phyloP scores from a whole-genome alignment of 1,140 invertebrate species.

The Leptinotarsa lineolata region DNA sequence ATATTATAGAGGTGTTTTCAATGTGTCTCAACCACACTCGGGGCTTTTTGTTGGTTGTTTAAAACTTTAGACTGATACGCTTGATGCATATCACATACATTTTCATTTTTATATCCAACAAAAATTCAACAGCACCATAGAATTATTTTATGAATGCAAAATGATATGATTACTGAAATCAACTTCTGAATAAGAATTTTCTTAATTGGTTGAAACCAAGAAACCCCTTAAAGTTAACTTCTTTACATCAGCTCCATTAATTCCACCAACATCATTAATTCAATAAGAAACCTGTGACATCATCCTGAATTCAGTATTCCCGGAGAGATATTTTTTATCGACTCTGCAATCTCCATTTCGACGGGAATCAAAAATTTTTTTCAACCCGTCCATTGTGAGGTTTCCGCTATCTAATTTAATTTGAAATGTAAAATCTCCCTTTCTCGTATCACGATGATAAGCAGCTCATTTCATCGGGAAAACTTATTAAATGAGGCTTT shows the following conservation, averaged over 20 bases:
- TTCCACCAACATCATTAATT: not conserved
- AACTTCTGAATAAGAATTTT: too few relatives aligned
- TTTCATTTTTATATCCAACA: too few relatives aligned
- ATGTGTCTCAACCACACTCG: too few relatives aligned
- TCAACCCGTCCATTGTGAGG: not conserved
- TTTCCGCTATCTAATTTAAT: not conserved
- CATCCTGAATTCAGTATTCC: not conserved
- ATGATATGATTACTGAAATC: too few relatives aligned
- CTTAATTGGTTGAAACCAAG: too few relatives aligned
- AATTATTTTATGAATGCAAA: too few relatives aligned
- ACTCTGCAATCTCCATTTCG: not conserved
- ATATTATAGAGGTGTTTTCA: too few relatives aligned
- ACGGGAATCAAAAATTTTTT: not conserved
- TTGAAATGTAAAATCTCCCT: slow-evolving; percentile 1
- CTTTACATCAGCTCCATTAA: not conserved
- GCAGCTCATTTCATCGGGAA: not conserved
- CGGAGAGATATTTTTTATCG: not conserved
- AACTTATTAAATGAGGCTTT: not conserved
- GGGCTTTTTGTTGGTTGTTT: too few relatives aligned
- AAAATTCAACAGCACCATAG: too few relatives aligned
- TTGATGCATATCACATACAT: too few relatives aligned
- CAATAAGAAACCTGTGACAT: not conserved
- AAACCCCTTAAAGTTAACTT: too few relatives aligned
- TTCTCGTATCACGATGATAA: slow-evolving; percentile 1
- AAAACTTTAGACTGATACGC: too few relatives aligned